Evolutionary conservation across 64 coral and sea anemone genomes (phyloP).

Genomic region (Porites australiensis): DNA sequence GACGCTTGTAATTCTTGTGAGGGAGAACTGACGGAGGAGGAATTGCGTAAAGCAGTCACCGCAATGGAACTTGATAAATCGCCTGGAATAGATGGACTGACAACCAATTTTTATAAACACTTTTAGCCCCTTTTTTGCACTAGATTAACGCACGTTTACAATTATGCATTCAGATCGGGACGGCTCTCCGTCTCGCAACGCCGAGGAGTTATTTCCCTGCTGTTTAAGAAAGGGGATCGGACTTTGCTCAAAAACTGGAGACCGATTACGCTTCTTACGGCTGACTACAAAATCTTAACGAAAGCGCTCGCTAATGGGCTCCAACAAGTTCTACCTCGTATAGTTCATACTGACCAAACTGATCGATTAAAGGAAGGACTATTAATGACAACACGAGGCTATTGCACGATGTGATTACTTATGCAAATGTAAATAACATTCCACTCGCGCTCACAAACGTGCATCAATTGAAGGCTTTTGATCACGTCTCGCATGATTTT

Average conservation of each 20-base stretch:
- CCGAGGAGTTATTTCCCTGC: neutral
- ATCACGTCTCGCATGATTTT: neutral
- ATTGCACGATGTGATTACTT: neutral
- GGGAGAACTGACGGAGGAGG: neutral
- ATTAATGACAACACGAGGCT: conserved; percentile 24
- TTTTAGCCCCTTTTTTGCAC: neutral
- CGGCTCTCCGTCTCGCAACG: neutral
- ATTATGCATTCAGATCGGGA: neutral
- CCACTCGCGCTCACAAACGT: conserved; percentile 11
- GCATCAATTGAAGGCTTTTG: conserved; percentile 43
- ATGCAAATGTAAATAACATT: neutral
- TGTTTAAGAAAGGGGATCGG: neutral
- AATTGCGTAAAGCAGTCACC: neutral
- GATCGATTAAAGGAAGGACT: neutral
- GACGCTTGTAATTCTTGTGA: neutral
- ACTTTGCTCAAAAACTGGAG: conserved; percentile 41
- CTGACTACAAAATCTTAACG: conserved; percentile 68
- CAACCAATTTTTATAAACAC: conserved; percentile 7
- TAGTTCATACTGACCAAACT: conserved; percentile 37
- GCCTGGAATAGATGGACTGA: neutral
- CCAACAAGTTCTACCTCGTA: neutral
- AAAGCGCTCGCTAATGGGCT: conserved; percentile 11
- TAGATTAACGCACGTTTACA: neutral
- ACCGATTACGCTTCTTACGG: conserved; percentile 48
- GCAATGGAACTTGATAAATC: conserved; percentile 22